Conservation (phyloP, 2,888 invertebrate genomes). For the Sinohyriopsis cumingii region DNA sequence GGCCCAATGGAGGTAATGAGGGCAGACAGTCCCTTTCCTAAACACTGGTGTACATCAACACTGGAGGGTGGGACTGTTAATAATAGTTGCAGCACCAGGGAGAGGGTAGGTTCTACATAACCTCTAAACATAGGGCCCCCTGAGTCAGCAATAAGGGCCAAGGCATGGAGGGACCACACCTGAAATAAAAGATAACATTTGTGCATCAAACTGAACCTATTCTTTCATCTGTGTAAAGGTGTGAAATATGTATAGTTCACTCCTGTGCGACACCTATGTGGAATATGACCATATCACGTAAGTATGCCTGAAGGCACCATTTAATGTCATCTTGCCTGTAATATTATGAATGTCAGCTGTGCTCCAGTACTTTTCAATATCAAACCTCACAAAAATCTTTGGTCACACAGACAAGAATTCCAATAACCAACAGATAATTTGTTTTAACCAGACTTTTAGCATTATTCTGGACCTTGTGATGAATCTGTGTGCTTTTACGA, state of each 20-base stretch:
- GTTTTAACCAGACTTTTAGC: too few relatives aligned
- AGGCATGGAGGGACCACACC: constrained; percentile 97
- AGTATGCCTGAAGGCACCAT: too few relatives aligned
- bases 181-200: constrained; percentile 62
- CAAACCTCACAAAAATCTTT: too few relatives aligned
- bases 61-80: constrained; percentile 91
- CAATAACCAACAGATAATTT: too few relatives aligned
- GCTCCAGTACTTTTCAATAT: too few relatives aligned
- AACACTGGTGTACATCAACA: constrained; percentile 91
- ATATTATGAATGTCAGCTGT: too few relatives aligned
- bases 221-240: constrained; percentile 1
- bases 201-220: neutral
- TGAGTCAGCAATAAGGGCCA: constrained; percentile 95
- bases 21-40: constrained; percentile 93
- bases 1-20: constrained; percentile 98
- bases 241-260: neutral
- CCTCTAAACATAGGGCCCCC: constrained; percentile 99
- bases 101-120: constrained; percentile 95
- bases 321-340: too few relatives aligned
- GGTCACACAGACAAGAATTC: too few relatives aligned
- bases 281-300: too few relatives aligned
- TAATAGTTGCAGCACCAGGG: constrained; percentile 89
- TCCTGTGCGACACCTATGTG: neutral
- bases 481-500: too few relatives aligned
- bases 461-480: too few relatives aligned